phyloP scores from a whole-genome alignment of 2,113 vertebrate genomes.

The Phrynocephalus versicolor region DNA sequence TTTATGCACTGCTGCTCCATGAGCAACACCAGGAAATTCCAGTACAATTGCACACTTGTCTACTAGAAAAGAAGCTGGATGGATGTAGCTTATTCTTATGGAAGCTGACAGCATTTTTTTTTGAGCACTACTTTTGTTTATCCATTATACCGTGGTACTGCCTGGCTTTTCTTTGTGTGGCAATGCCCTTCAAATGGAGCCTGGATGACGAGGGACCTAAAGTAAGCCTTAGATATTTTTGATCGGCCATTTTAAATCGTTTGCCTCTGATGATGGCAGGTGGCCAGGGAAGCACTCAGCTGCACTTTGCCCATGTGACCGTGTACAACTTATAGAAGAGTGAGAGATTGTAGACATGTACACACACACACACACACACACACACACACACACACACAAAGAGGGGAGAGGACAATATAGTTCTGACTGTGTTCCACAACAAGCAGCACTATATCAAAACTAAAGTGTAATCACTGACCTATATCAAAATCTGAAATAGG shows the following conservation, averaged over 20 bases:
- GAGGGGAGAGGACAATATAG: not conserved
- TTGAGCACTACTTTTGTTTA: not conserved
- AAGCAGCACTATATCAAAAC: not conserved
- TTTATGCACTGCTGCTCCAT: not conserved
- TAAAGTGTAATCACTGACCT: not conserved
- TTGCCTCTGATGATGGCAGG: slow-evolving; percentile 58
- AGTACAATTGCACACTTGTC: not conserved
- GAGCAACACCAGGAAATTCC: not conserved
- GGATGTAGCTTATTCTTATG: not conserved
- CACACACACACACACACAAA: no score
- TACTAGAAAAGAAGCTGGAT: not conserved
- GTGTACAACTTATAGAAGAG: slow-evolving; percentile 43
- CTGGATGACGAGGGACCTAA: slow-evolving; percentile 49
- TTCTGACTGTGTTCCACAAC: rapidly evolving
- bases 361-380: no score
- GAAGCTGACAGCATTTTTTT: not conserved
- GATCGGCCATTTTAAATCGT: slow-evolving; percentile 35
- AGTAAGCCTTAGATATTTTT: slow-evolving; percentile 24
- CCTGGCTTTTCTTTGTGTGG: slow-evolving; percentile 30
- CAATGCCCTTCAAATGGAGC: slow-evolving; percentile 23
- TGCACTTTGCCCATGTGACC: slow-evolving; percentile 51
- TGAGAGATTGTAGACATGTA: not conserved
- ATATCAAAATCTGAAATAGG: not conserved
- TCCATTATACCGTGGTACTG: not conserved
- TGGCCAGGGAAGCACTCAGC: slow-evolving; percentile 67